phyloP scores from a whole-genome alignment of 2,113 vertebrate genomes.

The Rana temporaria region DNA sequence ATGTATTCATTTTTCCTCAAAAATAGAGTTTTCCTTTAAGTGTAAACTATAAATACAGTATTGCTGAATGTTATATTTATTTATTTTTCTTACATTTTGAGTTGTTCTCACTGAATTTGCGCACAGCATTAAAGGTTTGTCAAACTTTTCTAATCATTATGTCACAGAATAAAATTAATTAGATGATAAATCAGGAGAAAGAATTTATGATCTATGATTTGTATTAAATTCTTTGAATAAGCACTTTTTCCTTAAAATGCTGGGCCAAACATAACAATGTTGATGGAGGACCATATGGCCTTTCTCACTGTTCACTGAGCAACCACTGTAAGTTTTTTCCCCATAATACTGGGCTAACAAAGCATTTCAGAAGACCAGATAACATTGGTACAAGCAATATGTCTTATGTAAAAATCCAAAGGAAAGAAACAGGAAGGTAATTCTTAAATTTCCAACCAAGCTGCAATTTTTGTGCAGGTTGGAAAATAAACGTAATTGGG shows the following conservation, averaged over 20 bases:
- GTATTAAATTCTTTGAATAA: conserved; percentile 13
- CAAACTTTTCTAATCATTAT: conserved; percentile 1
- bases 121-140: not conserved
- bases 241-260: conserved; percentile 18
- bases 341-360: not conserved
- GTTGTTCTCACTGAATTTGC: not conserved
- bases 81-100: not conserved
- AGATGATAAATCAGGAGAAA: conserved; percentile 39
- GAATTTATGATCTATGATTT: conserved; percentile 11
- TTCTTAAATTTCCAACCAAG: not conserved
- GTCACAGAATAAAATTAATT: conserved; percentile 23
- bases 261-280: conserved; percentile 47
- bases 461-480: too few relatives aligned
- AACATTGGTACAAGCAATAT: too few relatives aligned
- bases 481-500: too few relatives aligned
- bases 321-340: not conserved
- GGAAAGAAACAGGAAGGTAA: not conserved
- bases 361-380: not conserved
- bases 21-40: too few relatives aligned
- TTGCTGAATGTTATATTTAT: too few relatives aligned
- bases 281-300: conserved; percentile 30
- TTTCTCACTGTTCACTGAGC: not conserved
- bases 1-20: too few relatives aligned
- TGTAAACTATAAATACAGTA: too few relatives aligned
- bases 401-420: not conserved